Conservation (phyloP, 1,140 invertebrate species). For the Lethrus apterus region DNA sequence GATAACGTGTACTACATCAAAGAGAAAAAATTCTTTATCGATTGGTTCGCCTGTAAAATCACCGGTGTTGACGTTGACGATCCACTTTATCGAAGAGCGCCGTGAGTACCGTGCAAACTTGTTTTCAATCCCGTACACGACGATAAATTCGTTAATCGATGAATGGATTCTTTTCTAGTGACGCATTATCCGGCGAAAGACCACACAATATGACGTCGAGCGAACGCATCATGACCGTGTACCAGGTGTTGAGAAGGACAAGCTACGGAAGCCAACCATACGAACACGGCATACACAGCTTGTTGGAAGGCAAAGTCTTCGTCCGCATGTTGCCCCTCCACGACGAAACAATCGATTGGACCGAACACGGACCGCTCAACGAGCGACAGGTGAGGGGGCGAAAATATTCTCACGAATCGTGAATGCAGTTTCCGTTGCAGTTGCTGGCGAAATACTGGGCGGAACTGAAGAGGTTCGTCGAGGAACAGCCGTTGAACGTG, state of each 20-base stretch:
- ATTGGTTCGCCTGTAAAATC: no score
- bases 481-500: slow-evolving; percentile 34
- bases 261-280: slow-evolving; percentile 13
- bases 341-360: slow-evolving; percentile 42
- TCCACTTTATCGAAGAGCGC: no score
- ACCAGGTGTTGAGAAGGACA: slow-evolving; percentile 23
- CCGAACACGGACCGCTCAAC: slow-evolving; percentile 37
- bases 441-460: slow-evolving; percentile 33
- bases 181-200: slow-evolving; percentile 19
- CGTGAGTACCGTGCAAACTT: no score
- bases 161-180: no score
- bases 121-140: no score
- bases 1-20: no score
- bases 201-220: slow-evolving; percentile 22
- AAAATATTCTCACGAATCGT: not conserved
- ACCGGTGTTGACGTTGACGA: no score
- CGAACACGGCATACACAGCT: slow-evolving; percentile 49
- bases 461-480: slow-evolving; percentile 47
- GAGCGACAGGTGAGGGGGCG: slow-evolving; percentile 34
- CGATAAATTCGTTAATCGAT: no score
- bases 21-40: no score
- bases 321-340: slow-evolving; percentile 56
- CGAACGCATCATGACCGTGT: slow-evolving; percentile 28
- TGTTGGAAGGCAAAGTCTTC: slow-evolving; percentile 50
- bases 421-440: slow-evolving; percentile 23